phyloP scores from a whole-genome alignment of 2,888 invertebrate genomes.

The Eretmocerus hayati region DNA sequence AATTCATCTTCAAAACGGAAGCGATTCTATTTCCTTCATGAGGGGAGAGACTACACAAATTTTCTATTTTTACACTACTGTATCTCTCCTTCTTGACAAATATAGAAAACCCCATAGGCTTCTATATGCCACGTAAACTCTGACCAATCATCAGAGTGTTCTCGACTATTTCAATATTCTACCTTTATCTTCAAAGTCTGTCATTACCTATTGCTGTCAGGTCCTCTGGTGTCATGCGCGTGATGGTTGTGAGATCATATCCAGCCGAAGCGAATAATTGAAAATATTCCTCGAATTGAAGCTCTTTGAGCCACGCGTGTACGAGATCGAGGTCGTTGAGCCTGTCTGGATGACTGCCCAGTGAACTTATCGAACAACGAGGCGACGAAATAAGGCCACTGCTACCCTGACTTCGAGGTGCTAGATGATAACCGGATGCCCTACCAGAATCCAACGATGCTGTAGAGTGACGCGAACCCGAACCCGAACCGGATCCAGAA shows the following conservation, averaged over 20 bases:
- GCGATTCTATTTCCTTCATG: no score
- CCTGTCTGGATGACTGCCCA: constrained; percentile 44
- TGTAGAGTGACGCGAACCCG: constrained; percentile 82
- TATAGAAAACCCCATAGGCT: no score
- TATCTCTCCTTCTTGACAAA: no score
- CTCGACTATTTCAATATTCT: no score
- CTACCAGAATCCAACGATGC: constrained; percentile 87
- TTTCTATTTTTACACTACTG: no score
- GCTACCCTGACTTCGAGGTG: constrained; percentile 48
- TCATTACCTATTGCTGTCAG: constrained; percentile 66
- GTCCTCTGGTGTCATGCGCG: constrained; percentile 98
- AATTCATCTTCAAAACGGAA: no score
- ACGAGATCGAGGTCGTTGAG: constrained; percentile 80
- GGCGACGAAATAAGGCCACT: constrained; percentile 54
- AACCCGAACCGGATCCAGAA: constrained; percentile 80
- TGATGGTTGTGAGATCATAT: constrained; percentile 95
- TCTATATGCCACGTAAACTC: no score
- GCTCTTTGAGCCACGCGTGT: constrained; percentile 87
- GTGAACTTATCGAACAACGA: constrained; percentile 63
- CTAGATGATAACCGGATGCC: constrained; percentile 70
- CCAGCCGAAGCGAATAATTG: constrained; percentile 89
- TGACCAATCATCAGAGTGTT: no score
- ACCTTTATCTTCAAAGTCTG: no score
- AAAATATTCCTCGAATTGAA: constrained; percentile 92
- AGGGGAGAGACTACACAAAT: no score